Base-by-base conservation (phyloP, 2,888 invertebrate genomes). In the Pristionchus japonicus region DNA sequence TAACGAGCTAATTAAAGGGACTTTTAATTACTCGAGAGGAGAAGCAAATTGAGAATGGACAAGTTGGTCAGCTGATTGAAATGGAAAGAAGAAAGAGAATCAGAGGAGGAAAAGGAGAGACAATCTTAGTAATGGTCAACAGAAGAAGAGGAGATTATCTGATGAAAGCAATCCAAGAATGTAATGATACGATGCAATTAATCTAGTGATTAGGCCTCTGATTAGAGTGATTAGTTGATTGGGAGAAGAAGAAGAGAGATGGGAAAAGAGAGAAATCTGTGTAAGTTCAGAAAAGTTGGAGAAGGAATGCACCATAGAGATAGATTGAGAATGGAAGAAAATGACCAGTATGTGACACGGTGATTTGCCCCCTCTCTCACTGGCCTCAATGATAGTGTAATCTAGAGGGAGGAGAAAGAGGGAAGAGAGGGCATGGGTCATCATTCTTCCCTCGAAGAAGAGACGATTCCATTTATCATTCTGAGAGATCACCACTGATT, bases 371-470 rank as follows among this genome's bases (percentile, higher is more conserved):
- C 37, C 49, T 49, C n/a, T n/a, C 27, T 61, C 64, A 13, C 70
- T 70, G 15, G 70, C 31, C 70, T 34, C 20, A 37, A 70, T 34
- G 37, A 70, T 70, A 70, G 70, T 70, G 70, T 70, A 70, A 70
- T 70, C 37, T 3, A 70, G 70, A 70, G 31, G 61, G 31, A 70
- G 70, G 34, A 70, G 70, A 70, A 27, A 20, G 7, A 70, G 70
- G 27, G 34, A 20, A 20, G 37, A 34, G 70, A 70, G 37, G 31
- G 70, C 34, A 70, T 31, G 70, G 70, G 70, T 70, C 70, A 70
- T 70, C 70, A 70, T 70, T 70, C 70, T 70, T 67, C 70, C 31
- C 70, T 20, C 70, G n/a, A n/a, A n/a, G n/a, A n/a, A n/a, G n/a
- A n/a, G 34, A 37, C 3, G 34, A 27, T 3, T n/a, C 70, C n/a